These are phyloP conservation scores for Eulithis prunata DNA, from an alignment of 2,888 invertebrate species.

Conservation along the genomic window DNA sequence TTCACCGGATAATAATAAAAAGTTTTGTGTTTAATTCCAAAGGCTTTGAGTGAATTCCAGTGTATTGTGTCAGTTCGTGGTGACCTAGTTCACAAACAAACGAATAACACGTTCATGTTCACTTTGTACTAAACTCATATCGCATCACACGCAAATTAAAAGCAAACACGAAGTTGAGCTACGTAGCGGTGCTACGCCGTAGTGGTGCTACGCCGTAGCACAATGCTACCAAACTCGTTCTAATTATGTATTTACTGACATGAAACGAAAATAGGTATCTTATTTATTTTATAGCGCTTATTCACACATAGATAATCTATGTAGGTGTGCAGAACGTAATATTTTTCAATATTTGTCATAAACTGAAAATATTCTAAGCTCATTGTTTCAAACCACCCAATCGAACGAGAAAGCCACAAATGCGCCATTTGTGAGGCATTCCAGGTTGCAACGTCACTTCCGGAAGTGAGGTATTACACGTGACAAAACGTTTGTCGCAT, in stretches of 20 bases:
- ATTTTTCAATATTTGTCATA: not conserved
- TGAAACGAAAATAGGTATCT: too few relatives aligned
- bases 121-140: constrained; percentile 2
- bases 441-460: constrained; percentile 19
- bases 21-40: constrained; percentile 13
- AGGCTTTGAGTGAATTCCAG: constrained; percentile 15
- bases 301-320: too few relatives aligned
- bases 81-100: constrained; percentile 10
- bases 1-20: constrained; percentile 1
- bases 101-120: constrained; percentile 5
- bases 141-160: constrained; percentile 16
- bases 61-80: not conserved
- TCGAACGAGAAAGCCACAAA: constrained; percentile 2
- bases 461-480: constrained; percentile 23
- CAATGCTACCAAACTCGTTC: not conserved
- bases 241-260: too few relatives aligned
- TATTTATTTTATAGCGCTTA: too few relatives aligned
- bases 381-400: constrained; percentile 1
- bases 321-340: too few relatives aligned
- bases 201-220: constrained; percentile 20
- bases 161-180: constrained; percentile 14
- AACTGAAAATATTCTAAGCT: not conserved
- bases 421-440: constrained; percentile 16
- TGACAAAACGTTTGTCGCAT: constrained; percentile 11
- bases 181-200: constrained; percentile 16